Base-by-base conservation (phyloP, 2,888 invertebrate species). In the Caenorhabditis macrosperma region DNA sequence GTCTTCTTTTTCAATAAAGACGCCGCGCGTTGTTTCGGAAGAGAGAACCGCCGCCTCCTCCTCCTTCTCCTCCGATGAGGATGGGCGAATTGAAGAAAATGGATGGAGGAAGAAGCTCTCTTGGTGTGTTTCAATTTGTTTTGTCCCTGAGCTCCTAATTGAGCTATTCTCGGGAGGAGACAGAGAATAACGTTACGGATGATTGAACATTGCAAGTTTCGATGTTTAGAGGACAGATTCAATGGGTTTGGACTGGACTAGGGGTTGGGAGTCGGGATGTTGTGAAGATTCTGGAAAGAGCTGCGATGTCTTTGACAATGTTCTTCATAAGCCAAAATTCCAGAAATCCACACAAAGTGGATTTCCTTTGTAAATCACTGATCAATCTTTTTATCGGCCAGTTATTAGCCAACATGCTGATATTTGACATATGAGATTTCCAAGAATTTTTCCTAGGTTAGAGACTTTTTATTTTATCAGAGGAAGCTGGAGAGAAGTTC, bases 91-190 rank as follows among this genome's bases (percentile, higher is more conserved):
- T 57, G 57, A 48, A 68, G 48, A 48, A 59, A 68, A 68, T 48
- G 48, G 68, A 68, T 68, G 68, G 68, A 68, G 48, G 20, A n/a
- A 33, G 54, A 26, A n/a, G n/a, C 28, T 52, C 52, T 26, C 28
- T 28, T 12, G 26, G 10, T 48, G 22, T 61, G 72, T 72, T 72
- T 72, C 72, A 72, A 72, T 72, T 61, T 72, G 72, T 72, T 63
- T 63, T 72, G 38, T 33, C 38, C 60, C 28, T 50, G 26, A 54
- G 55, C 20, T 46, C 72, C 63, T 72, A 72, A 72, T 72, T 72
- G 72, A 72, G 72, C 72, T 63, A 72, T 72, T 72, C 63, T 63
- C n/a, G 44, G 41, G 46, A 35, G 48, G 35, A 24, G 48, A 26
- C 46, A 6, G 26, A 50, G 50, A 71, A 63, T 72, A 44, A 44